Base-by-base conservation (phyloP, 2,888 invertebrate genomes). In the Strigamia transsilvanica region DNA sequence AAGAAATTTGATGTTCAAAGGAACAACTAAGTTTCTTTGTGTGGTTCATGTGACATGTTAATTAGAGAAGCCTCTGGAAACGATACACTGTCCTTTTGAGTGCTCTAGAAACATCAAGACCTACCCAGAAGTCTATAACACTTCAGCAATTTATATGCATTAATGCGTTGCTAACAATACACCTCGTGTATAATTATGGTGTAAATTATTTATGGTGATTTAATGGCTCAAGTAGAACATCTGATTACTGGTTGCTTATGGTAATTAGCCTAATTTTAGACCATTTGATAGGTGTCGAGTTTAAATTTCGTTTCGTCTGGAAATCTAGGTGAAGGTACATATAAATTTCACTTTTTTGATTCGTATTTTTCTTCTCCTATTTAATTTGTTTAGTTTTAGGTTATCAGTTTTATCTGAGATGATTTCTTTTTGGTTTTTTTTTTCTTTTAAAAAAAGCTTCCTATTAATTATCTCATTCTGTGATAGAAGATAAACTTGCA, bases 141-240 rank as follows among this genome's bases (percentile, higher is more conserved):
- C 13, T 73, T 73, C 73, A 66, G 9, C 73, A 73, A 73, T 73
- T 73, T 73, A 73, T 32, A n/a, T 32, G 23, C 73, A 12, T 27
- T 73, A 32, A 73, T 27, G 12, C 73, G 32, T 73, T 32, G 73
- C 12, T 12, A 38, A 73, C 73, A 27, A 73, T 73, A 73, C 73
- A 12, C 5, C 10, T 12, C 13, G n/a, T 32, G 73, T 73, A 32
- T 73, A 73, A 73, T 73, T 73, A 73, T 12, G 13, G 32, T 32
- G 73, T 27, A 73, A 73, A 73, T 73, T 73, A 73, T 27, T 2
- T n/a, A 38, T 38, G 27, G n/a, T 73, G 73, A 73, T 73, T 73
- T 73, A 73, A 32, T 73, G 73, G 27, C n/a, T 73, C 73, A 73
- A 73, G 15, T 73, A 73, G 73, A 32, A 23, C 73, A 73, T 73